Evolutionary conservation across 2,888 invertebrate genomes (phyloP), one percentile per base, ranked within the genome.

Genomic region (Conus canariensis): DNA sequence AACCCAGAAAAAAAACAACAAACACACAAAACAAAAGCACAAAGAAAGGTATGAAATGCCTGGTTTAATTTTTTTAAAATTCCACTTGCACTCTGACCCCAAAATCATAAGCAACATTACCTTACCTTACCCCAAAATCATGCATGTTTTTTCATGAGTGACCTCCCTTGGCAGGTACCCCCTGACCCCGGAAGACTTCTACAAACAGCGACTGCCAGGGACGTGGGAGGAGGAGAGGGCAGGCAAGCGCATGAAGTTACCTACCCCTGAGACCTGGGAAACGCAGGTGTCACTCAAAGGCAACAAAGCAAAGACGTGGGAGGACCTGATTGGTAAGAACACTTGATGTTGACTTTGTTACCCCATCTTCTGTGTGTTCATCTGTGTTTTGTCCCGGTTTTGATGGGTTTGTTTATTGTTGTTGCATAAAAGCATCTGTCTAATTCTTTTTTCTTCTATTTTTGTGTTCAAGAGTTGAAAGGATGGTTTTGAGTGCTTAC

Each of bases 261-360:
- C 96, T 7, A 94, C 95, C 56, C 97, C 97, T 9, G 96, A 96
- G 92, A 97, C 97, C 9, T 97, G 97, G 97, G 97, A 97, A 92
- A 97, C 97, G 0, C 96, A 96, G 93, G 95, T 97, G 77, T 96
- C 96, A 4, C 91, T 95, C 56, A 95, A 96, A 91, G 97, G 97
- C 77, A 97, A 97, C 94, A 96, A 96, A 92, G 96, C 96, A 0
- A 91, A 94, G 12, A 95, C 96, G 7, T 97, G 97, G 97, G 94
- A 97, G 92, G 93, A 95, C 70, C 94, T 97, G 25, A 94, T 97
- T 89, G 97, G 97, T 96, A 67, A 88, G 91, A 83, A 45, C 45
- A 45, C 45, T 45, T 45, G 45, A 45, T 45, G 45, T 45, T 45
- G 45, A 45, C 45, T 45, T 45, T 1, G 45, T 45, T 45, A 45